phyloP scores from a whole-genome alignment of 2,888 invertebrate genomes.

The Ceriagrion tenellum region DNA sequence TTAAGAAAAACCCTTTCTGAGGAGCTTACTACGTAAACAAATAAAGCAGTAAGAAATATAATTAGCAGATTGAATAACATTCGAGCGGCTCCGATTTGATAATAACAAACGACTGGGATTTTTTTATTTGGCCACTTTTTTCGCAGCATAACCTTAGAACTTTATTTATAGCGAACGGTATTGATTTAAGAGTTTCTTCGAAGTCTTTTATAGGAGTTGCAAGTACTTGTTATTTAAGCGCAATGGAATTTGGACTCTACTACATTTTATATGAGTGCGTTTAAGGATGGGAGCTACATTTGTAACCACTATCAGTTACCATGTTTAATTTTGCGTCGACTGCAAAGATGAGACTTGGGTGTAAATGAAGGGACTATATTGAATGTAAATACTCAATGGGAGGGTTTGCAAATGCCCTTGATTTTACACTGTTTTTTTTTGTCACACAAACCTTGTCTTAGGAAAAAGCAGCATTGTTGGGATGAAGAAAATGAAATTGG shows the following conservation, averaged over 20 bases:
- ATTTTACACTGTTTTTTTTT: background rate
- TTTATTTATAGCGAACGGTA: background rate
- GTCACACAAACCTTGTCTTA: background rate
- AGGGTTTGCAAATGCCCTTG: background rate
- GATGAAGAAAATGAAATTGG: background rate
- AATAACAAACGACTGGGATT: background rate
- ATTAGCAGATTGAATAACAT: background rate
- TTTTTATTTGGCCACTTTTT: background rate
- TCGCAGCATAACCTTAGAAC: background rate
- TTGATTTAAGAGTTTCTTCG: background rate
- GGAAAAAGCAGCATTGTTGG: background rate
- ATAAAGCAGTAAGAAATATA: background rate
- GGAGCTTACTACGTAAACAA: background rate
- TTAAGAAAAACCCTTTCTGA: background rate
- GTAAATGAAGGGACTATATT: background rate
- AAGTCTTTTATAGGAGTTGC: background rate
- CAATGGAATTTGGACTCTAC: too few relatives aligned
- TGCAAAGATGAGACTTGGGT: background rate
- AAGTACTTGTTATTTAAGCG: background rate
- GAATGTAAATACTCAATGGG: background rate
- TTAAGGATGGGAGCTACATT: background rate
- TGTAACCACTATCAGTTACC: background rate
- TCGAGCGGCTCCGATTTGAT: background rate
- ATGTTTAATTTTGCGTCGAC: background rate
- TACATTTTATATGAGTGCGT: background rate